These are phyloP conservation scores for Odontamblyopus lacepedii DNA, from an alignment of 2,797 vertebrate genomes.

Conservation along the genomic window DNA sequence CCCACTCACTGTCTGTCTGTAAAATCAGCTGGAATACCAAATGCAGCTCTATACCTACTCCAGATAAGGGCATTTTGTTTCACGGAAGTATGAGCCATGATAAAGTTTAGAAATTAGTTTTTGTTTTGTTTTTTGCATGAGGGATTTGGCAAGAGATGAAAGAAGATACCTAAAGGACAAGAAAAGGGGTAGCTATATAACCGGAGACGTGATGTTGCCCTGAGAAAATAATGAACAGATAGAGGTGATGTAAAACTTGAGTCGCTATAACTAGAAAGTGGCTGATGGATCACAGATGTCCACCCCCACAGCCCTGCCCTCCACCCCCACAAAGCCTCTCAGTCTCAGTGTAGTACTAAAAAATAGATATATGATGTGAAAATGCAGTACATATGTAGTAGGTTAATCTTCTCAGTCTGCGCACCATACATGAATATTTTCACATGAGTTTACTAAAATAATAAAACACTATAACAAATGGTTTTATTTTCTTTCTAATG, in stretches of 20 bases:
- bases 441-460: too few species aligned
- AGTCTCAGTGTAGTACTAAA: slow-evolving; percentile 27
- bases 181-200: slow-evolving; percentile 18
- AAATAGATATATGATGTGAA: slow-evolving; percentile 31
- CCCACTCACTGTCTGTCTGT: slow-evolving; percentile 47
- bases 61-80: slow-evolving; percentile 25
- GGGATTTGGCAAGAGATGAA: slow-evolving; percentile 6
- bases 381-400: slow-evolving; percentile 28
- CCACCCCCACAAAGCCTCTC: slow-evolving; percentile 14
- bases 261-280: slow-evolving; percentile 32
- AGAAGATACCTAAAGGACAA: slow-evolving; percentile 11
- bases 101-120: background rate
- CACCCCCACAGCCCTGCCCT: slow-evolving; percentile 20
- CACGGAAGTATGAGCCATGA: background rate
- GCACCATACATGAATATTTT: background rate
- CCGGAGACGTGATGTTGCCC: slow-evolving; percentile 23
- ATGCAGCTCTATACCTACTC: slow-evolving; percentile 3
- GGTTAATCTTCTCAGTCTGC: background rate
- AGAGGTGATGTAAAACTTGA: slow-evolving; percentile 29
- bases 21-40: slow-evolving; percentile 35
- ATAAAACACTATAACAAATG: too few species aligned
- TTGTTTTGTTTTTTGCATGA: background rate
- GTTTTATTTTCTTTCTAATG: too few species aligned
- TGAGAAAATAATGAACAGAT: slow-evolving; percentile 25
- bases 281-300: slow-evolving; percentile 62